Evolutionary conservation across 1,140 invertebrate species (phyloP).

Genomic region (Polypedilum pembai): DNA sequence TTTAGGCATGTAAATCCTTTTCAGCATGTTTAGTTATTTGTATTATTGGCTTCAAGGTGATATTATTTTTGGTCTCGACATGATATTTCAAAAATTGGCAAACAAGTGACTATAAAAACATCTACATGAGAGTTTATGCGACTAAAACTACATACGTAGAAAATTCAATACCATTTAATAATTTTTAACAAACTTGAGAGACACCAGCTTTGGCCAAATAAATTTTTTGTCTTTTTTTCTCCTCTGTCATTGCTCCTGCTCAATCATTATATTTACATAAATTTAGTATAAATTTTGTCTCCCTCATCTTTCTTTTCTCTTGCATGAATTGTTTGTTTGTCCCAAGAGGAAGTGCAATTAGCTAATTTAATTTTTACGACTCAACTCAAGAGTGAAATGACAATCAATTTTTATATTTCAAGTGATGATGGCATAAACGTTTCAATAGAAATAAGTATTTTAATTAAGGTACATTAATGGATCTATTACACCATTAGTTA

Average conservation of each 20-base stretch:
- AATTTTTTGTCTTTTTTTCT: too few relatives aligned
- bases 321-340: slow-evolving; percentile 25
- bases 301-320: slow-evolving; percentile 8
- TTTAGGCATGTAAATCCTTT: slow-evolving; percentile 5
- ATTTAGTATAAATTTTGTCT: background rate
- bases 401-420: background rate
- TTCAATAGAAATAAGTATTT: background rate
- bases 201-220: too few relatives aligned
- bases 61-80: background rate
- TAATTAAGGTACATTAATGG: background rate
- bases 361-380: slow-evolving; percentile 23
- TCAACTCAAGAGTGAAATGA: background rate
- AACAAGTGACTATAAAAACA: background rate
- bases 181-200: too few relatives aligned
- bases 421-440: background rate
- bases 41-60: slow-evolving; percentile 6
- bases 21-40: slow-evolving; percentile 3
- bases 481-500: background rate
- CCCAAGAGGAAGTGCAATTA: slow-evolving; percentile 26
- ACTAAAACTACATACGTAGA: background rate
- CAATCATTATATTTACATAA: slow-evolving; percentile 19
- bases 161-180: background rate
- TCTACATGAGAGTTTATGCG: background rate
- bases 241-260: background rate
- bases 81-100: slow-evolving; percentile 4